phyloP scores from a whole-genome alignment of 2,888 invertebrate genomes.

The Leptogaster cylindrica region DNA sequence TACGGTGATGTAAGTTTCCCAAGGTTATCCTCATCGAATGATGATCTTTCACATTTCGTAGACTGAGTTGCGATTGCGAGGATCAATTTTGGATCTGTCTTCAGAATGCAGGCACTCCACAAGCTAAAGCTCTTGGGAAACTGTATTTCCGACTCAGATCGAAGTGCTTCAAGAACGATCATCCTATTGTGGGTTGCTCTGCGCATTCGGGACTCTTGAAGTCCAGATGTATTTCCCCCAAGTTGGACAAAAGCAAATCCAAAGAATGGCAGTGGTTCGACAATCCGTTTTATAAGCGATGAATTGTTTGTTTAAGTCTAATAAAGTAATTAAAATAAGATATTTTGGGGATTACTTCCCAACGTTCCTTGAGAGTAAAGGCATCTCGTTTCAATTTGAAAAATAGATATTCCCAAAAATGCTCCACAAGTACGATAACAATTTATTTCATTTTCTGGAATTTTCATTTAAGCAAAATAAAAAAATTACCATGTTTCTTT shows the following conservation, averaged over 20 bases:
- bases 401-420: no score
- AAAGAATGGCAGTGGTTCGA: constrained; percentile 60
- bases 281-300: constrained; percentile 58
- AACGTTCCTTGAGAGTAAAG: no score
- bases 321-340: no score
- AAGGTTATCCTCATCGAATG: no score
- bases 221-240: constrained; percentile 57
- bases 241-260: constrained; percentile 51
- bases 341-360: no score
- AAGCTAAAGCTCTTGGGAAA: constrained; percentile 56
- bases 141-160: constrained; percentile 56
- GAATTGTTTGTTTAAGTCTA: no score
- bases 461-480: background rate
- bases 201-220: constrained; percentile 52
- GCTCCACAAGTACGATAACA: no score
- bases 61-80: constrained; percentile 58
- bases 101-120: constrained; percentile 53
- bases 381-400: no score
- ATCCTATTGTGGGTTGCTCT: constrained; percentile 55
- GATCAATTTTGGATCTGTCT: constrained; percentile 59
- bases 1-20: background rate
- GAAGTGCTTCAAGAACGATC: constrained; percentile 55
- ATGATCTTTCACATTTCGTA: constrained; percentile 47
- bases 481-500: background rate
- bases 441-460: background rate